Evolutionary conservation across 2,797 vertebrate species (phyloP).

Genomic region (Coregonus suidteri): DNA sequence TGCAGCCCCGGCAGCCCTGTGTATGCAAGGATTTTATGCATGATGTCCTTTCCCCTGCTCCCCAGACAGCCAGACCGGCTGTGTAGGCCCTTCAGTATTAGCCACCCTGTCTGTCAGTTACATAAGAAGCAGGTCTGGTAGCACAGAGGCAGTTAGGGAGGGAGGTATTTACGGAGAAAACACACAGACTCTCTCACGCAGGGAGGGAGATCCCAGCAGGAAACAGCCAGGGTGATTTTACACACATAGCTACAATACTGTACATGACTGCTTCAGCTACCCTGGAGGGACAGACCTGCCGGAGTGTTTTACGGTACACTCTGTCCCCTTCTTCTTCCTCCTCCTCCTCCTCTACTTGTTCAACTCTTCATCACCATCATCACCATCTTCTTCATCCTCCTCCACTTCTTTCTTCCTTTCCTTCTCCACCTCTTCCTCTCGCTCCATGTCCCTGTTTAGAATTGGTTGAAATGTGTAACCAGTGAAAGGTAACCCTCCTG

Average conservation of each 20-base stretch:
- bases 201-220: background rate
- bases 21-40: background rate
- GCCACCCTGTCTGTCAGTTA: background rate
- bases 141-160: background rate
- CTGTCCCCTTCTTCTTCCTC: background rate
- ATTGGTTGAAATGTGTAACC: background rate
- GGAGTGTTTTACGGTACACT: constrained; percentile 12
- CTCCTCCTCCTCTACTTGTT: background rate
- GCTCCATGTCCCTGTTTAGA: background rate
- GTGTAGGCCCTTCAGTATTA: background rate
- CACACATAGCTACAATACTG: background rate
- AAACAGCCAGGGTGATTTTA: background rate
- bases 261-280: background rate
- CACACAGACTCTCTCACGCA: background rate
- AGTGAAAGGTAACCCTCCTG: background rate
- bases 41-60: background rate
- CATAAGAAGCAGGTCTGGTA: background rate
- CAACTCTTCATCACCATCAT: background rate
- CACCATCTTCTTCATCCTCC: background rate
- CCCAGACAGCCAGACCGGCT: background rate
- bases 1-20: background rate
- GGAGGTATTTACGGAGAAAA: constrained; percentile 1
- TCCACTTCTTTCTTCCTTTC: background rate
- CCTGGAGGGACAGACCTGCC: background rate
- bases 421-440: background rate